Evolutionary conservation across 2,888 invertebrate species (phyloP).

Genomic region (Cheilosia variabilis): DNA sequence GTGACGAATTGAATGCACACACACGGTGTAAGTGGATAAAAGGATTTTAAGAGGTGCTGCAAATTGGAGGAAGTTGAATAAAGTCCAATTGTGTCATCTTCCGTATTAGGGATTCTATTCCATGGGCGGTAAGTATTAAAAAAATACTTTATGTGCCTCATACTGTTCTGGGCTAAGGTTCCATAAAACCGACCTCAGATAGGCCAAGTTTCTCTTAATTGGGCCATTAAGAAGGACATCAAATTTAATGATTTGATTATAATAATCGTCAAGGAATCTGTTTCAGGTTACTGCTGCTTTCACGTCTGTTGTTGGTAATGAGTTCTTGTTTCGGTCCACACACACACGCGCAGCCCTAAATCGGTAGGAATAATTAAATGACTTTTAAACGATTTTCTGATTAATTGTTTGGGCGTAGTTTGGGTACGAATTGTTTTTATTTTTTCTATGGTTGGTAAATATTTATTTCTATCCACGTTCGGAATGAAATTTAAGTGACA

Average conservation of each 20-base stretch:
- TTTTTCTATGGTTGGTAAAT: too few relatives aligned
- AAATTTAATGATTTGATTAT: slow-evolving; percentile 52
- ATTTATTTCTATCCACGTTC: too few relatives aligned
- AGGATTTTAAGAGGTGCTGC: neutral
- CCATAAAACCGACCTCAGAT: slow-evolving; percentile 8
- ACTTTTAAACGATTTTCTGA: neutral
- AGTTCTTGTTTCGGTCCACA: neutral
- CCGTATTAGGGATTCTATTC: too few relatives aligned
- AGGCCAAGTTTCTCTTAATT: slow-evolving; percentile 24
- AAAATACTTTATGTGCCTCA: too few relatives aligned
- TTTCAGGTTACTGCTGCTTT: neutral
- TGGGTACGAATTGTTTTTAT: too few relatives aligned
- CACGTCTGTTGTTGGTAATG: neutral
- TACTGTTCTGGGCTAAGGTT: neutral
- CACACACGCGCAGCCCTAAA: neutral
- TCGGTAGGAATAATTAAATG: neutral
- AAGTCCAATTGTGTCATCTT: neutral
- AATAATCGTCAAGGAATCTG: slow-evolving; percentile 22
- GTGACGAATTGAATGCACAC: slow-evolving; percentile 5
- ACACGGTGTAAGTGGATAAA: neutral
- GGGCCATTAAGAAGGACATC: slow-evolving; percentile 42
- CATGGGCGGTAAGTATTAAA: too few relatives aligned
- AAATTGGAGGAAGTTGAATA: neutral
- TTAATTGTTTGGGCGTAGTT: neutral
- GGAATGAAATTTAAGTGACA: too few relatives aligned